Evolutionary conservation across 2,113 vertebrate species (phyloP), one percentile per base, ranked within the genome.

Genomic region (Jacana jacana): DNA sequence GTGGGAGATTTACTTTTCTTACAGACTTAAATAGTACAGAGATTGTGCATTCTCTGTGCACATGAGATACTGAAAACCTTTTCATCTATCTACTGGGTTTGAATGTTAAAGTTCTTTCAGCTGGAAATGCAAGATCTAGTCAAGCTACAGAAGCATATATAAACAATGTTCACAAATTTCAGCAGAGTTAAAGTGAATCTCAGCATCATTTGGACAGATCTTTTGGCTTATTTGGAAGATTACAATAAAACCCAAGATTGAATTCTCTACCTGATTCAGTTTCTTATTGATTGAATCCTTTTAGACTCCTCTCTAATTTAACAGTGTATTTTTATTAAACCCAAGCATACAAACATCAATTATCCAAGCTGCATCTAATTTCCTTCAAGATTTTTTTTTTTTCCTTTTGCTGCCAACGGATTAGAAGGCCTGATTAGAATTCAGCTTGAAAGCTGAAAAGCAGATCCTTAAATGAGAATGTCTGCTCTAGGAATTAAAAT

Each of bases 401-500:
- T 90, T 85, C 64, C 20, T 33, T 96, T 96, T 97, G 71, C 93
- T 97, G 95, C 93, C 96, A 97, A 11, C 97, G 97, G 98, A 98
- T 98, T 98, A 97, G 95, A 97, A 97, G 91, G 71, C 93, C 96
- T 97, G 97, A 97, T 98, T 98, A 97, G 95, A 98, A 97, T 98
- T 98, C 93, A 95, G 69, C 93, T 97, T 96, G 97, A 97, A 97
- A 97, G 95, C 95, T 87, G 95, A 96, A 95, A 98, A 98, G 91
- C 95, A 97, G 96, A 97, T 97, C 93, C 76, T 97, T 98, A 98
- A 97, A 94, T 87, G 89, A 97, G 91, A 94, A 87, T 83, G 96
- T 81, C 96, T 96, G 75, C 7, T 9, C 96, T 97, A 96, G 93
- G 95, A 97, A 98, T 97, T 96, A 97, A 97, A 97, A 97, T 96